Base-by-base conservation (phyloP, 1,140 invertebrate species). In the Calephelis nemesis region DNA sequence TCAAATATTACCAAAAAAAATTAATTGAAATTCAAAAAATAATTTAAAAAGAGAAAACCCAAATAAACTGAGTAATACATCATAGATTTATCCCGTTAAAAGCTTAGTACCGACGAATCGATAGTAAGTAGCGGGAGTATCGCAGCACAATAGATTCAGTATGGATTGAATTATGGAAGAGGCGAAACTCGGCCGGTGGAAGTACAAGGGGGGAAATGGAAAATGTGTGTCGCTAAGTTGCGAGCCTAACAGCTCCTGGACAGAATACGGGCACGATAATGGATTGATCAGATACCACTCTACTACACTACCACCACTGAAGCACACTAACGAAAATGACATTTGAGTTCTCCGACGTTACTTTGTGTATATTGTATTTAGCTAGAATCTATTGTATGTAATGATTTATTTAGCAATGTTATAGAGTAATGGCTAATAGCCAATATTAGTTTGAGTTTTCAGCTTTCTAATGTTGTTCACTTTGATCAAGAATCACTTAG, bases 181-280 rank as follows among this genome's bases (percentile, higher is more conserved):
- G 76, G 75, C 73, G 74, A 75, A 82, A 79, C 78, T 87, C 78
- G 76, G 79, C 79, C 82, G 79, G 74, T 72, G 76, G 77, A 74
- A 84, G 78, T 78, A 84, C 78, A 81, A 79, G 78, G 73, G 79
- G 68, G 85, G 81, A 85, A 90, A 90, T 88, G 86, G 86, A 87
- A 88, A 88, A 88, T 88, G 80, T 85, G 81, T 88, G 88, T 88
- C 78, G 81, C 79, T 80, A 90, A 84, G 74, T 88, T 84, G 75
- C 76, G 74, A 62, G 81, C 81, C 83, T 83, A 83, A 84, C 83
- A 85, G 78, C 78, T 80, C 74, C 79, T 85, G 85, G 81, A 83
- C 82, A 81, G 69, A 74, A 74, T 71, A 73, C 74, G 68, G 68
- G 74, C 67, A 49, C 77, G 76, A 70, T 88, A 88, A 90, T 88